These are phyloP conservation scores for Drosophila jambulina DNA, from an alignment of 1,140 invertebrate genomes.

Conservation along the genomic window DNA sequence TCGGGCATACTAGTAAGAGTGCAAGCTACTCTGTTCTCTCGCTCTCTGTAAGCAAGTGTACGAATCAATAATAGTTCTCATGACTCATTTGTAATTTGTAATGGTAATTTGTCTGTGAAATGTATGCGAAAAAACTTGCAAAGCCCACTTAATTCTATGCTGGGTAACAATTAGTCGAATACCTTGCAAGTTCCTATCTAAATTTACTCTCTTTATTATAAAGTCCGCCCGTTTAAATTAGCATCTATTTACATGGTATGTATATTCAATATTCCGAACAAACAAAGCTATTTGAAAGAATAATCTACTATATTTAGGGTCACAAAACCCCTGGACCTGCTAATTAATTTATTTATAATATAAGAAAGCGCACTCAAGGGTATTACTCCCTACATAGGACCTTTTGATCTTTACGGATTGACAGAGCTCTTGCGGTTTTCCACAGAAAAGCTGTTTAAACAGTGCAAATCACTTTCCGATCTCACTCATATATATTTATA, in stretches of 20 bases:
- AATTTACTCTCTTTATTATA: conserved; percentile 3
- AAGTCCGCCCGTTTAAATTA: conserved; percentile 8
- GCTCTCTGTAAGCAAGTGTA: neutral
- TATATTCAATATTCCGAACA: neutral
- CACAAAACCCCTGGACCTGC: neutral
- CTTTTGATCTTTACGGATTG: neutral
- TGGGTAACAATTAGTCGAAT: neutral
- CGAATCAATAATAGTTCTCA: neutral
- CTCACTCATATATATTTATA: neutral
- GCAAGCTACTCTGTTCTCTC: neutral
- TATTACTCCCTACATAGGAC: neutral
- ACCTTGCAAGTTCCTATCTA: neutral
- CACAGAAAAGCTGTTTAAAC: conserved; percentile 11
- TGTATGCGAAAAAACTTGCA: accelerated
- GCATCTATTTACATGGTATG: conserved; percentile 10
- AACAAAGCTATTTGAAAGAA: conserved; percentile 1
- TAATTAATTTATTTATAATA: conserved; percentile 20
- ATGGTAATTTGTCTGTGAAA: neutral
- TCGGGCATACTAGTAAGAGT: neutral
- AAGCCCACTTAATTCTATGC: neutral
- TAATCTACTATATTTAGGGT: conserved; percentile 10
- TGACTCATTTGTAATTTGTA: neutral
- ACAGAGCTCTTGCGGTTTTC: conserved; percentile 6
- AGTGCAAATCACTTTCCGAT: neutral
- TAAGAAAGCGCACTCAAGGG: neutral